Conservation (phyloP, 2,797 vertebrate species). For the Sandelia bainsii region DNA sequence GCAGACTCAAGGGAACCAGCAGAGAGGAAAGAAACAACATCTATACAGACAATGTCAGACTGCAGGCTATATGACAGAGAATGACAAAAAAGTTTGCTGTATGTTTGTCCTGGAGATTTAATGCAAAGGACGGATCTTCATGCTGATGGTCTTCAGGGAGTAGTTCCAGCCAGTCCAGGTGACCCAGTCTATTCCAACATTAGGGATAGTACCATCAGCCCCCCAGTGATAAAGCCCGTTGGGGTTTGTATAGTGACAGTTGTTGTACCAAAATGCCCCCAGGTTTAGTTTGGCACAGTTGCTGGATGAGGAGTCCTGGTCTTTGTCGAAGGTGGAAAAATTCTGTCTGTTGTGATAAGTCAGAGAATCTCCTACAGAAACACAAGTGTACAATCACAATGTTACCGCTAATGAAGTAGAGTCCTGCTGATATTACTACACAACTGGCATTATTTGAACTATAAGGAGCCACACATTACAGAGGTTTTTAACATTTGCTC, state of each 20-base stretch:
- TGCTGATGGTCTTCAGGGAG: constrained; percentile 44
- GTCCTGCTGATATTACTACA: too few species aligned
- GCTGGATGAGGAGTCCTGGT: background rate
- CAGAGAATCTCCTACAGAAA: constrained; percentile 28
- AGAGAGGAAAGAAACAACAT: too few species aligned
- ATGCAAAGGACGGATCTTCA: constrained; percentile 47
- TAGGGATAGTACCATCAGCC: fast-evolving
- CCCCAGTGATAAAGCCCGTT: constrained; percentile 57
- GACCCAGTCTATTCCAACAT: fast-evolving
- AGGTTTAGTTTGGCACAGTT: fast-evolving
- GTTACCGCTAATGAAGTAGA: too few species aligned
- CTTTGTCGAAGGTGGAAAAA: constrained; percentile 48
- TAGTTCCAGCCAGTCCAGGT: background rate
- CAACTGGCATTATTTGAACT: too few species aligned
- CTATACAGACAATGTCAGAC: too few species aligned
- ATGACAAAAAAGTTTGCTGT: too few species aligned
- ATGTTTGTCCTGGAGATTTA: constrained; percentile 23
- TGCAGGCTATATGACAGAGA: too few species aligned
- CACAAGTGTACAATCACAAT: background rate
- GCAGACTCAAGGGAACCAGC: too few species aligned
- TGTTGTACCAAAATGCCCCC: constrained; percentile 29
- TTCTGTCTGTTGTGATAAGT: fast-evolving
- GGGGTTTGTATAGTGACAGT: fast-evolving
- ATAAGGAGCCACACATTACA: too few species aligned
- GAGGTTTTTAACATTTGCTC: too few species aligned